These are phyloP conservation scores for Listronotus oregonensis DNA, from an alignment of 1,140 invertebrate genomes.

Conservation along the genomic window DNA sequence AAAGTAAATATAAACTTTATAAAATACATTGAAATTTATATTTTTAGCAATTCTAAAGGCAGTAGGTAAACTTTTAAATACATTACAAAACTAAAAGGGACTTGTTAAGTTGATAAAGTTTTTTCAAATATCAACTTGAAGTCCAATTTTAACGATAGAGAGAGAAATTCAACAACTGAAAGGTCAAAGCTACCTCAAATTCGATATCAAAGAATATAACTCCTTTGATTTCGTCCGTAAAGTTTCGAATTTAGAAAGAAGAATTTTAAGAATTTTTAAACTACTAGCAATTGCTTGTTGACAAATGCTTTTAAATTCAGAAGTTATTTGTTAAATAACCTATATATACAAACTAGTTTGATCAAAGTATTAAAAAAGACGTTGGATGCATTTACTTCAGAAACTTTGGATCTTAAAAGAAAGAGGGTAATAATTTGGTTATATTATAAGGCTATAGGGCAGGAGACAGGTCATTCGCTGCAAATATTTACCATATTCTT, in stretches of 20 bases:
- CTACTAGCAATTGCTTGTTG: slow-evolving; percentile 1
- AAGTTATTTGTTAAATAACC: background rate
- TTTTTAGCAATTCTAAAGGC: too few species aligned
- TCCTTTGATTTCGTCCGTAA: slow-evolving; percentile 3
- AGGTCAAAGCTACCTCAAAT: slow-evolving; percentile 14
- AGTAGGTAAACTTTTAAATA: background rate
- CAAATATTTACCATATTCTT: too few species aligned
- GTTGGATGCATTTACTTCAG: too few species aligned
- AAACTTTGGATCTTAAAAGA: too few species aligned
- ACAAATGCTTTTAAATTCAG: background rate
- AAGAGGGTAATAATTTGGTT: too few species aligned
- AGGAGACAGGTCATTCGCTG: too few species aligned
- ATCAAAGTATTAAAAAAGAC: background rate
- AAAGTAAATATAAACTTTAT: too few species aligned
- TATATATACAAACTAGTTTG: background rate
- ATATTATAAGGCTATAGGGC: too few species aligned
- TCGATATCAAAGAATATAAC: slow-evolving; percentile 12
- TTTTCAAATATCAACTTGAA: background rate
- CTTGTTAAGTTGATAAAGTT: background rate
- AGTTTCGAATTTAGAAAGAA: background rate
- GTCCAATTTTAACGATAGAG: slow-evolving; percentile 13
- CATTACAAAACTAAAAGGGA: background rate
- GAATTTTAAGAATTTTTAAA: slow-evolving; percentile 4
- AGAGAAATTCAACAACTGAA: slow-evolving; percentile 9
- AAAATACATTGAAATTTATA: too few species aligned